Evolutionary conservation across 2,113 vertebrate species (phyloP), one percentile per base, ranked within the genome.

Genomic region (Ptilorrhoa leucosticta): DNA sequence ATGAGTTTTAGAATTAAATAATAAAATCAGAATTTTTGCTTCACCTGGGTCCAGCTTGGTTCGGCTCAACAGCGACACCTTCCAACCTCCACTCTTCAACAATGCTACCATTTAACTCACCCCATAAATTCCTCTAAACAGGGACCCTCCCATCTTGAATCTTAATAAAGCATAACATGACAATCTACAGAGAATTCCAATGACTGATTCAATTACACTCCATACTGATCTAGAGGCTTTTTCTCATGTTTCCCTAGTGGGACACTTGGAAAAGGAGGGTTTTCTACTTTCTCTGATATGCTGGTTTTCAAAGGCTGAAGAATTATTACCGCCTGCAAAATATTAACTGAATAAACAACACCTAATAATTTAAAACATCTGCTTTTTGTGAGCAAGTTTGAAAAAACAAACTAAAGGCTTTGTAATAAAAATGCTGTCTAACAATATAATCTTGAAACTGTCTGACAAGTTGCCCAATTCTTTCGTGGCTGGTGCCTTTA

Each of bases 401-500:
- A 90, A 87, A 91, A 95, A 94, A 89, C 45, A 90, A 93, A 64
- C 86, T 44, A 47, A 23, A 95, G 93, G 21, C 54, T 87, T 89
- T 96, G 92, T 94, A 94, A 91, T 96, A 96, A 94, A 91, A 88
- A 76, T 60, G 51, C 30, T 53, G 61, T 51, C 15, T 91, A 78
- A 86, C 86, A 56, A 42, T 68, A 73, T 85, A 56, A 94, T 81
- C 61, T 75, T 47, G 57, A 92, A 72, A 60, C 17, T 80, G 56
- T 31, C 40, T 76, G 80, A 89, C 33, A 94, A 83, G 85, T 20
- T 86, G 85, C 94, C 86, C 93, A 93, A 6, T 81, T 94, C 91
- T 79, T 97, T 96, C 56, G 73, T 11, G 37, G 40, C 79, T 89
- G 81, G 42, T 91, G 93, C 80, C 95, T 97, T 97, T 97, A 92